A percentile compares a stretch with the other conserved stretches of the same genome.
These are phyloP conservation scores for Chaetorhynchus papuensis DNA, from an alignment of 2,113 vertebrate species.

Conservation along the genomic window DNA sequence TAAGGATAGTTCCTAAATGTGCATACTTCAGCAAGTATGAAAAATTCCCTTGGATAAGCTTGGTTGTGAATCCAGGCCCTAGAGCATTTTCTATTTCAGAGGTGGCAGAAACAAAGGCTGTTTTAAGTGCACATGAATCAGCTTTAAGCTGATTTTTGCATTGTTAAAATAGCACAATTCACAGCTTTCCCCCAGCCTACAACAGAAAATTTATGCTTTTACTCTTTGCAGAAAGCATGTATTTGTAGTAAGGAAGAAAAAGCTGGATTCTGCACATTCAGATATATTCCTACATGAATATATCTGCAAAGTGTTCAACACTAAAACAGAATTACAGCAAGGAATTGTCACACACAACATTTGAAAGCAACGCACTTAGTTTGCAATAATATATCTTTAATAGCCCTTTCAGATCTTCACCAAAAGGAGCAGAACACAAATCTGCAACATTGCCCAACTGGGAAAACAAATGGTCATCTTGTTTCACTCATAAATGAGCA, in stretches of 20 bases:
- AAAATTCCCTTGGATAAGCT: not conserved
- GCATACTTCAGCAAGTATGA: not conserved
- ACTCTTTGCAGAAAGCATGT: not conserved
- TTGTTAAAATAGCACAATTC: conserved; percentile 9
- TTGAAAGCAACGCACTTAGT: not conserved
- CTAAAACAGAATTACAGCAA: conserved; percentile 18
- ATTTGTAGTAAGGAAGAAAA: not conserved
- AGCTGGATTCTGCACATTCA: not conserved
- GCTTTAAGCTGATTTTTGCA: conserved; percentile 1
- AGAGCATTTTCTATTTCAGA: not conserved
- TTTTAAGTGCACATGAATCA: conserved; percentile 25
- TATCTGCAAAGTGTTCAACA: not conserved
- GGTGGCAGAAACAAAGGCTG: not conserved
- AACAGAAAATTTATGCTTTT: not conserved
- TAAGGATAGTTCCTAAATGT: not conserved
- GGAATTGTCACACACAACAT: not conserved
- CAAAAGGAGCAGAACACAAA: conserved; percentile 30
- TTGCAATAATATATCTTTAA: conserved; percentile 23
- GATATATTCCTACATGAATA: not conserved
- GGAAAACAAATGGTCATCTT: conserved; percentile 56
- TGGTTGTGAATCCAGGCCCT: not conserved
- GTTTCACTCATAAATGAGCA: conserved; percentile 28
- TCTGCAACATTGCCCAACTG: not conserved
- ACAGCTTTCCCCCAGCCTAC: not conserved
- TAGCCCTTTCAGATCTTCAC: not conserved